A percentile compares a stretch with the other conserved stretches of the same genome.
phyloP scores from a whole-genome alignment of 1,140 invertebrate genomes.

The Drosophila ironensis region DNA sequence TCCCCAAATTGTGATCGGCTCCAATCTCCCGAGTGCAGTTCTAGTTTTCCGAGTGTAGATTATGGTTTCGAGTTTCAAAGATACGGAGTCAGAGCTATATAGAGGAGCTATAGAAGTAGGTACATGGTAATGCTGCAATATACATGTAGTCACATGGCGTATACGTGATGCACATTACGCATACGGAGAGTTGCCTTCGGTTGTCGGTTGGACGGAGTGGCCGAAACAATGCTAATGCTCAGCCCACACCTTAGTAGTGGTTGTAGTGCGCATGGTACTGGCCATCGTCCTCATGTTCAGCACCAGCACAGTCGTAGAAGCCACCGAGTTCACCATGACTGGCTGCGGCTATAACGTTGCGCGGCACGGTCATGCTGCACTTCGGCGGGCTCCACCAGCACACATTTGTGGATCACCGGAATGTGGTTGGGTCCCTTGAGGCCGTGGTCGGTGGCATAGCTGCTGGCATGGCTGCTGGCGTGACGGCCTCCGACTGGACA shows the following conservation, averaged over 20 bases:
- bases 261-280: conserved; percentile 66
- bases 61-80: conserved; percentile 12
- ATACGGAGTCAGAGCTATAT: conserved; percentile 9
- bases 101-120: conserved; percentile 1
- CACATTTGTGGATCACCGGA: conserved; percentile 83
- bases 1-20: too few relatives aligned
- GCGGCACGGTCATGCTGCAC: conserved; percentile 85
- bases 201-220: conserved; percentile 42
- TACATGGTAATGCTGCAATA: conserved; percentile 14
- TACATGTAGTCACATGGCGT: conserved; percentile 18
- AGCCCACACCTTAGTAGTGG: conserved; percentile 47
- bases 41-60: conserved; percentile 14
- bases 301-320: conserved; percentile 54
- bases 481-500: conserved; percentile 84
- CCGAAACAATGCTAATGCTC: conserved; percentile 17
- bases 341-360: conserved; percentile 83
- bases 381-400: conserved; percentile 84
- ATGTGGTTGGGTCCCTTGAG: conserved; percentile 82
- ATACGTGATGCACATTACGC: conserved; percentile 12
- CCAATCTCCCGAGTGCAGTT: conserved; percentile 52
- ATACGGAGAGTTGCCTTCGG: conserved; percentile 52
- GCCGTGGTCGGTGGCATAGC: conserved; percentile 39
- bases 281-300: conserved; percentile 69
- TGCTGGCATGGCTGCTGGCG: conserved; percentile 33
- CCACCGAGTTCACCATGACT: conserved; percentile 62